Evolutionary conservation across 2,888 invertebrate species (phyloP), one percentile per base, ranked within the genome.

Genomic region (Sinopyrophorus schimmeli): DNA sequence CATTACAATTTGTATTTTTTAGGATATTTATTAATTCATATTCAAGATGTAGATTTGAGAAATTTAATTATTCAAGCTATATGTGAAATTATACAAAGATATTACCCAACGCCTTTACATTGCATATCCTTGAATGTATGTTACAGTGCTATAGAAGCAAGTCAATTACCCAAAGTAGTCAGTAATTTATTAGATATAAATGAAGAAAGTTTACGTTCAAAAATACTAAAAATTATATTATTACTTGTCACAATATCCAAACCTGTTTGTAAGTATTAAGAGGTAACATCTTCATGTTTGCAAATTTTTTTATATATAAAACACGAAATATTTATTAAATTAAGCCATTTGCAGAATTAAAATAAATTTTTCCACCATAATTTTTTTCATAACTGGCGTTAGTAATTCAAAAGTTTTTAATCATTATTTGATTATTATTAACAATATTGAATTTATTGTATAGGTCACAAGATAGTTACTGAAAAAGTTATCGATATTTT

Each of bases 391-490:
- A 3, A 2, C 2, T 21, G 9, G 2, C 2, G 21, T 5, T 5
- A 21, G 21, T 3, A 21, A n/a, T n/a, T n/a, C n/a, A n/a, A n/a
- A n/a, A 4, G 9, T 21, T 21, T 21, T 21, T n/a, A 21, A 21
- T 9, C 3, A 21, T 21, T 21, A 21, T 24, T 24, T 24, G 24
- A n/a, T 6, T 24, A n/a, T n/a, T n/a, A n/a, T 32, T 21, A 21
- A 7, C 9, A 2, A 21, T n/a, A 38, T 34, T 11, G 1, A 26
- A 11, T 14, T 32, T 28, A 35, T 46, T 38, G 39, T n/a, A 6
- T 54, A 75, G 75, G 71, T 61, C 51, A 61, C 47, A 66, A 52
- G 50, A 66, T 75, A 58, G 35, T 72, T n/a, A 48, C 63, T 44
- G 64, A 62, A 20, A 66, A 67, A 24, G 61, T 69, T 9, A 55